These are phyloP conservation scores for Hydriomena furcata DNA, from an alignment of 2,888 invertebrate genomes.

Conservation along the genomic window DNA sequence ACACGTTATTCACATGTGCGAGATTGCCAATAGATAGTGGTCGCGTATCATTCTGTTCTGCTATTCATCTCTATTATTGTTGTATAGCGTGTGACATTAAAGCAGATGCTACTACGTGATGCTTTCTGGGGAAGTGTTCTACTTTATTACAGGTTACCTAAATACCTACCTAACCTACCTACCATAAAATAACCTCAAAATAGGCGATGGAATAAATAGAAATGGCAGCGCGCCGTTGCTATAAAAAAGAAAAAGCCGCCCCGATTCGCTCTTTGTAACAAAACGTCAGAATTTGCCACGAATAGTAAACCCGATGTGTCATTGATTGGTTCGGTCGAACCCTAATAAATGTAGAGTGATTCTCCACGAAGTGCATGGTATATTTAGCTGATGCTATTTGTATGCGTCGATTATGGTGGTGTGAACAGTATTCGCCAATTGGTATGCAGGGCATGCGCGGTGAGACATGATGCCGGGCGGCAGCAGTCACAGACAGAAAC, in stretches of 20 bases:
- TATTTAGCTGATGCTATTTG: conserved; percentile 24
- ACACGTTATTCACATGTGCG: conserved; percentile 54
- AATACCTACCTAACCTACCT: no score
- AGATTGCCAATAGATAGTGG: conserved; percentile 50
- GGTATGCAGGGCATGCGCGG: conserved; percentile 42
- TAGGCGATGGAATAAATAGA: no score
- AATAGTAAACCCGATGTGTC: conserved; percentile 20
- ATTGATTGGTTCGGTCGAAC: conserved; percentile 19
- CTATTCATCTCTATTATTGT: conserved; percentile 26
- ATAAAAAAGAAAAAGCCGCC: no score
- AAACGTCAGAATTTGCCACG: conserved; percentile 8
- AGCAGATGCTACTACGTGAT: conserved; percentile 13
- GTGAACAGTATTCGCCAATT: conserved; percentile 12
- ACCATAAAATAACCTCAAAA: no score
- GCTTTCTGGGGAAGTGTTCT: conserved; percentile 28
- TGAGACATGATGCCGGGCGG: conserved; percentile 54
- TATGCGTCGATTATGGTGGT: conserved; percentile 16
- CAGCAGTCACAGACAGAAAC: conserved; percentile 52
- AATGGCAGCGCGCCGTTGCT: no score
- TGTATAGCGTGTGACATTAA: conserved; percentile 27
- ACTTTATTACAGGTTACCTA: no score
- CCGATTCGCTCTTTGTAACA: no score
- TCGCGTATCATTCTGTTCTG: conserved; percentile 13
- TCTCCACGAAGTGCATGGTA: conserved; percentile 11
- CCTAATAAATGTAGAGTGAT: conserved; percentile 21